A percentile compares a stretch with the other conserved stretches of the same genome.
Conservation (phyloP, 2,888 invertebrate species). For the Cryptocephalus moraei region DNA sequence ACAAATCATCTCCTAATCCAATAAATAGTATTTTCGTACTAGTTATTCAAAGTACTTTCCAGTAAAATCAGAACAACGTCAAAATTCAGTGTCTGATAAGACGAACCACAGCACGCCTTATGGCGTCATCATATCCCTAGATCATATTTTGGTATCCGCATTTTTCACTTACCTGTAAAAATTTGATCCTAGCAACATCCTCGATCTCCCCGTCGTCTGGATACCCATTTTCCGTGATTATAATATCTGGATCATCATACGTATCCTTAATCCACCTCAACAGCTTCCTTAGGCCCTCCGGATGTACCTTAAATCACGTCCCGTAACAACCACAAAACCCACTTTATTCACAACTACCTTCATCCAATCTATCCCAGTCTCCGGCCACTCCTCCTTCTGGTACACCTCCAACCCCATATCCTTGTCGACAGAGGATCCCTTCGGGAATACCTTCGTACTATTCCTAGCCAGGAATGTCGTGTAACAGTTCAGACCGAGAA, state of each 20-base stretch:
- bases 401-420: slow-evolving; percentile 49
- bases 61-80: too few relatives aligned
- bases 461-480: slow-evolving; percentile 15
- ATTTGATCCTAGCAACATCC: slow-evolving; percentile 40
- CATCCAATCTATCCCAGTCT: slow-evolving; percentile 19
- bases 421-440: slow-evolving; percentile 47
- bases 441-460: slow-evolving; percentile 4
- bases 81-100: too few relatives aligned
- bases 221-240: slow-evolving; percentile 49
- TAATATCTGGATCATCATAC: slow-evolving; percentile 43
- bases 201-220: slow-evolving; percentile 38
- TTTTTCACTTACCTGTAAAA: slow-evolving; percentile 14
- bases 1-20: too few relatives aligned
- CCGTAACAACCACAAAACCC: not conserved
- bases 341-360: slow-evolving; percentile 5
- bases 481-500: slow-evolving; percentile 17
- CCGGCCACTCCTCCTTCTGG: slow-evolving; percentile 50
- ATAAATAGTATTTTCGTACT: too few relatives aligned
- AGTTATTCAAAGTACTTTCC: too few relatives aligned
- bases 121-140: too few relatives aligned
- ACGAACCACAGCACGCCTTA: too few relatives aligned
- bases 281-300: slow-evolving; percentile 47
- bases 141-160: too few relatives aligned
- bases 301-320: slow-evolving; percentile 36
- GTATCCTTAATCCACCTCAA: slow-evolving; percentile 37